Evolutionary conservation across 2,888 invertebrate genomes (phyloP).

Genomic region (Athalia circularis): DNA sequence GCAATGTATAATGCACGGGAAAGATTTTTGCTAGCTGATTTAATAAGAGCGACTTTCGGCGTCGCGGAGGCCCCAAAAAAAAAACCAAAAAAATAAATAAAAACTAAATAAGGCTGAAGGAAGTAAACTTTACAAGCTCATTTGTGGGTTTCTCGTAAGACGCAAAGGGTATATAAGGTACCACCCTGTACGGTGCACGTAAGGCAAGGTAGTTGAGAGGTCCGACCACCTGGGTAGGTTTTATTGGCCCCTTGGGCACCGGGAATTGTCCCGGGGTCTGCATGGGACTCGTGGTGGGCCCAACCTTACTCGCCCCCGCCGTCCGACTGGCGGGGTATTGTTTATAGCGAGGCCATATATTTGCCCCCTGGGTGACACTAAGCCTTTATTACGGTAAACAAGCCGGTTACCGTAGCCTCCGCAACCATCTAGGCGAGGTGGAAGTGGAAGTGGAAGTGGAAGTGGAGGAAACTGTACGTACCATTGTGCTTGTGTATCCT

Average conservation of each 20-base stretch:
- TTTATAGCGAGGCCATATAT: conserved; percentile 46
- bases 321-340: conserved; percentile 37
- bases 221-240: conserved; percentile 44
- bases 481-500: no score
- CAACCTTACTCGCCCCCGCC: conserved; percentile 27
- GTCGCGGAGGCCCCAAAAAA: no score
- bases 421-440: conserved; percentile 20
- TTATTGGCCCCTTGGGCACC: conserved; percentile 40
- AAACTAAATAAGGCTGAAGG: background rate
- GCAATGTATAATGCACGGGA: conserved; percentile 1
- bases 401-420: conserved; percentile 36
- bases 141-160: conserved; percentile 35
- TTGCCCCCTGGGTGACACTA: conserved; percentile 43
- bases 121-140: conserved; percentile 34
- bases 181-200: background rate
- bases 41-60: background rate
- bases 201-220: conserved; percentile 27
- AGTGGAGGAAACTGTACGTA: background rate
- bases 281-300: conserved; percentile 22
- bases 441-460: background rate
- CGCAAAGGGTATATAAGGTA: no score
- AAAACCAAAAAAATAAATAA: no score
- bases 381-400: conserved; percentile 48
- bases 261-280: conserved; percentile 35
- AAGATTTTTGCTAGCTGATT: conserved; percentile 31